phyloP scores from a whole-genome alignment of 2,888 invertebrate species.

The Stramonita haemastoma region DNA sequence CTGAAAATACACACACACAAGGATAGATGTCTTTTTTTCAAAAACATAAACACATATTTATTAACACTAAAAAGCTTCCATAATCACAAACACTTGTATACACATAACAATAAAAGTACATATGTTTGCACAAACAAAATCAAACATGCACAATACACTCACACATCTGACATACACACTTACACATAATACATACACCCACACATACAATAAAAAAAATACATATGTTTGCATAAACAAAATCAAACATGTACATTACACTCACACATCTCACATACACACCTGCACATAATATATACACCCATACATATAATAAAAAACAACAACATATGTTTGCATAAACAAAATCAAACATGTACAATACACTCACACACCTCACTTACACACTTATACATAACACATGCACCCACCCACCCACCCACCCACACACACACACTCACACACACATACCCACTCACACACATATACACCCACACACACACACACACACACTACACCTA shows the following conservation, averaged over 20 bases:
- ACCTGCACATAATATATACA: not conserved
- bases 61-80: not conserved
- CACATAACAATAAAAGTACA: not conserved
- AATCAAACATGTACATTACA: not conserved
- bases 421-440: not conserved
- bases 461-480: not conserved
- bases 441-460: not conserved
- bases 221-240: too few species aligned
- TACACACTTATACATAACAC: not conserved
- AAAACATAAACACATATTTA: not conserved
- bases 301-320: not conserved
- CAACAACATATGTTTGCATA: not conserved
- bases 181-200: not conserved
- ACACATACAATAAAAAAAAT: constrained; percentile 6
- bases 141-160: not conserved
- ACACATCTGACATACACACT: not conserved
- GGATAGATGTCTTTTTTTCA: not conserved
- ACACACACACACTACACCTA: constrained; percentile 6
- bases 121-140: too few species aligned
- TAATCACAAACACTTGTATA: not conserved
- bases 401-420: too few species aligned
- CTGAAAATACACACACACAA: constrained; percentile 52
- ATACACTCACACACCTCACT: not conserved
- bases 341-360: not conserved
- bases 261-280: not conserved